Evolutionary conservation across 2,797 vertebrate species (phyloP).

Genomic region (Xenopus petersii): DNA sequence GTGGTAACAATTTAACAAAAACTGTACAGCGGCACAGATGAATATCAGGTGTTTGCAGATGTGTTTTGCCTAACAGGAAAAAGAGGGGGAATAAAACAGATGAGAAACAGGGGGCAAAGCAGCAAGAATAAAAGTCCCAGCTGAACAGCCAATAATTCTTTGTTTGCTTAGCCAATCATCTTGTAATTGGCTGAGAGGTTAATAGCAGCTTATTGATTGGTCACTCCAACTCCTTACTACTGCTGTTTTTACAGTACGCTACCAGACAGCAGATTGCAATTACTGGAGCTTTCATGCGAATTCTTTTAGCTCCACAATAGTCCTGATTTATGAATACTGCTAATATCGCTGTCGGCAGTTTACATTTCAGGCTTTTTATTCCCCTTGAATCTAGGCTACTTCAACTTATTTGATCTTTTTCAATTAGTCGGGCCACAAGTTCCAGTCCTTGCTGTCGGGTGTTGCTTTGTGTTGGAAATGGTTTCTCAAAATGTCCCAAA

Average conservation of each 20-base stretch:
- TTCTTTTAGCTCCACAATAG: constrained; percentile 47
- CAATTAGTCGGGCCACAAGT: constrained; percentile 54
- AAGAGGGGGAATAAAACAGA: constrained; percentile 60
- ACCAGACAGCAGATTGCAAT: constrained; percentile 59
- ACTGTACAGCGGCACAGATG: constrained; percentile 76
- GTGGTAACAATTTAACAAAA: constrained; percentile 97
- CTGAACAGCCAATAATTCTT: constrained; percentile 86
- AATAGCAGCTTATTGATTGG: constrained; percentile 78
- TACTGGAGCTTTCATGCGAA: constrained; percentile 53
- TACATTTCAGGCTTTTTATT: constrained; percentile 49
- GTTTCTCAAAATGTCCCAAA: constrained; percentile 36
- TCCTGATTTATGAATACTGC: constrained; percentile 63
- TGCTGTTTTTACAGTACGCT: constrained; percentile 67
- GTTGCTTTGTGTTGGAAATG: constrained; percentile 44
- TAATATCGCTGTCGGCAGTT: constrained; percentile 53
- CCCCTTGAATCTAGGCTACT: constrained; percentile 51
- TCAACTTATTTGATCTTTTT: constrained; percentile 52
- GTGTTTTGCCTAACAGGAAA: constrained; percentile 68
- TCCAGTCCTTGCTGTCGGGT: constrained; percentile 56
- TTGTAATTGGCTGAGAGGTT: constrained; percentile 84
- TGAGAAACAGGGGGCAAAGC: constrained; percentile 61
- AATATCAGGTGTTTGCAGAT: constrained; percentile 95
- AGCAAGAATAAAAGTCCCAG: constrained; percentile 69
- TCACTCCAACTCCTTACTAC: constrained; percentile 64
- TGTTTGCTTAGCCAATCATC: constrained; percentile 90